Percentiles rank a stretch among this genome's conserved stretches.
Evolutionary conservation across 1,140 invertebrate species (phyloP).

Genomic region (Meloidogyne floridensis): DNA sequence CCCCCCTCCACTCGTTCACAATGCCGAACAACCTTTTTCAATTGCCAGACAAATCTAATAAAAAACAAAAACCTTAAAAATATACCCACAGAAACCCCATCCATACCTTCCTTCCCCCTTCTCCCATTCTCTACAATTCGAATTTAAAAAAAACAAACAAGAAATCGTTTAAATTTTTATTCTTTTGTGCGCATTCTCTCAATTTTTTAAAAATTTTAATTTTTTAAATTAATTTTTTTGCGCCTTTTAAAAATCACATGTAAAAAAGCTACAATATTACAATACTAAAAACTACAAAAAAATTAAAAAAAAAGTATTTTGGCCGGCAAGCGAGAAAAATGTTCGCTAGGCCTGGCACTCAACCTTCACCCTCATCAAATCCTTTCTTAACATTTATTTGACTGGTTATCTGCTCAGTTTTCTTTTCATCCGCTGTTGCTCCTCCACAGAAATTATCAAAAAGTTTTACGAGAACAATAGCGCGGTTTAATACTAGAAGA

Average conservation of each 20-base stretch:
- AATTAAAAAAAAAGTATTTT: not conserved
- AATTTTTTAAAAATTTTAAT: not conserved
- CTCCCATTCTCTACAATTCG: too few relatives aligned
- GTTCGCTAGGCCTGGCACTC: not conserved
- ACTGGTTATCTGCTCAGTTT: not conserved
- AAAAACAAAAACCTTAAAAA: too few relatives aligned
- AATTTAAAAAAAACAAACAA: too few relatives aligned
- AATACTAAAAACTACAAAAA: not conserved
- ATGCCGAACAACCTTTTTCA: too few relatives aligned
- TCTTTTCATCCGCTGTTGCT: not conserved
- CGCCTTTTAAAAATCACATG: not conserved
- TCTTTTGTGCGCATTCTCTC: too few relatives aligned
- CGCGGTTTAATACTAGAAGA: too few relatives aligned
- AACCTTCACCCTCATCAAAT: slow-evolving; percentile 8
- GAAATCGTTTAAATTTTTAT: too few relatives aligned
- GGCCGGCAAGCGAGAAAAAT: slow-evolving; percentile 4
- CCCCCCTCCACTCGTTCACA: too few relatives aligned
- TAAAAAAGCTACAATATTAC: not conserved
- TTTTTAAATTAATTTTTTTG: not conserved
- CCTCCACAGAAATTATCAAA: not conserved
- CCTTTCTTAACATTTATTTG: not conserved
- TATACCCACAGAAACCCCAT: too few relatives aligned
- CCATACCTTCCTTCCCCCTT: too few relatives aligned
- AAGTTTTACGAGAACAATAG: too few relatives aligned
- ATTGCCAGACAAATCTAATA: too few relatives aligned